Evolutionary conservation across 37 sponge, comb jelly and placozoan genomes (phyloP).

Genomic region (Corticium candelabrum): DNA sequence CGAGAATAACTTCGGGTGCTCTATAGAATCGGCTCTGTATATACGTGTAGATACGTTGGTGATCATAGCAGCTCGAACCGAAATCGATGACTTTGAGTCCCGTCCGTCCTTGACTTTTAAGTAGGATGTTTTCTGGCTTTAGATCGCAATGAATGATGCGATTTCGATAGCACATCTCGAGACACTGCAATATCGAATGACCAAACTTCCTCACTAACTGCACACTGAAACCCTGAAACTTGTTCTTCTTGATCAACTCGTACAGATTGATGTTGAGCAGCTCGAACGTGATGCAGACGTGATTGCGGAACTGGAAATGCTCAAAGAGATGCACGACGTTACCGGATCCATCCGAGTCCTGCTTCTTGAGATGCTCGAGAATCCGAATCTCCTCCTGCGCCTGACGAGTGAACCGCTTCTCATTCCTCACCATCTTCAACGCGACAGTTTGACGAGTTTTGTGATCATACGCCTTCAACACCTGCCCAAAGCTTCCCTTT

Average conservation of each 20-base stretch:
- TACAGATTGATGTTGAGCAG: slow-evolving; percentile 96
- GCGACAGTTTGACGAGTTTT: slow-evolving; percentile 85
- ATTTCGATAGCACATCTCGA: slow-evolving; percentile 82
- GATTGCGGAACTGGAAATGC: slow-evolving; percentile 87
- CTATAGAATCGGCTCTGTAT: slow-evolving; percentile 93
- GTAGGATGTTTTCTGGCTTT: slow-evolving; percentile 95
- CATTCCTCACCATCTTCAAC: slow-evolving; percentile 89
- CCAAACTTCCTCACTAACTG: slow-evolving; percentile 95
- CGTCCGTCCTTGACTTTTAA: slow-evolving; percentile 85
- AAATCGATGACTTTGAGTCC: slow-evolving; percentile 96
- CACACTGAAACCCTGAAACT: slow-evolving; percentile 95
- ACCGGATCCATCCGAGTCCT: slow-evolving; percentile 79
- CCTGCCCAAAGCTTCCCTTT: slow-evolving; percentile 98
- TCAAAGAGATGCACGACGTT: slow-evolving; percentile 93
- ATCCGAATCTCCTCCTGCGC: slow-evolving; percentile 89
- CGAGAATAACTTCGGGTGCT: slow-evolving; percentile 92
- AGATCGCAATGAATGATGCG: slow-evolving; percentile 98
- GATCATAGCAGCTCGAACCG: slow-evolving; percentile 92
- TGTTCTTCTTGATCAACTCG: slow-evolving; percentile 99
- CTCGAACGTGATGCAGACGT: slow-evolving; percentile 96
- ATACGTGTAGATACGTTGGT: slow-evolving; percentile 93
- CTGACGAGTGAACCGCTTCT: slow-evolving; percentile 93
- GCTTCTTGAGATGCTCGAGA: slow-evolving; percentile 78
- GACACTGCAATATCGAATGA: slow-evolving; percentile 89
- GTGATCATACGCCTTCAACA: slow-evolving; percentile 91